Evolutionary conservation across 37 sponge, comb jelly and placozoan genomes (phyloP), one percentile per base, ranked within the genome.

Genomic region (Tethya wilhelma): DNA sequence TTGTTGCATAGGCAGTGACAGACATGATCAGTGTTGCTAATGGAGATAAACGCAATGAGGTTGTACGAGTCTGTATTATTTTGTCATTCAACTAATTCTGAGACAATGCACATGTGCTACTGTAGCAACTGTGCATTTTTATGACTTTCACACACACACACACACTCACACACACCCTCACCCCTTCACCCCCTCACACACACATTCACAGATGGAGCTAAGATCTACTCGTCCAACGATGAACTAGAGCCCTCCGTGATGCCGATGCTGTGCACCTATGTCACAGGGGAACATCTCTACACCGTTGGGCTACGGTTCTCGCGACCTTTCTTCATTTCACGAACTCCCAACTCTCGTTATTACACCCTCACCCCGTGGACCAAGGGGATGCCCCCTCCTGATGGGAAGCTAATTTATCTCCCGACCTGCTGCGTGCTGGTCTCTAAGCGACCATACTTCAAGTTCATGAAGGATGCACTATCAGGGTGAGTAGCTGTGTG

Each of bases 391-490:
- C 14, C 33, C 32, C 53, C 64, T 38, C 73, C 34, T 14, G 53
- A 59, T 42, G 78, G 69, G 3, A 67, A 70, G 40, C 77, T 85
- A 55, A 49, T 91, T 2, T 91, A 81, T 56, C 73, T 84, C 4
- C 92, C 92, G 1, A 83, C 75, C 0, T 82, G 88, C 57, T 37
- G 65, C n/a, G 84, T 83, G 2, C 75, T 91, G 38, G 64, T 87
- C 44, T 87, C 92, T 31, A 58, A 84, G 31, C 22, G 41, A 60
- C 92, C 92, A 2, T 69, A 63, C 41, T 87, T 87, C 84, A 49
- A 79, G 64, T 79, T 87, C 57, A 79, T 78, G 74, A 91, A 87
- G 57, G 92, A 91, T 56, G 70, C 80, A 23, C 75, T 91, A 14
- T 87, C 87, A 17, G 77, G 87, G 91, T 91, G 33, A 28, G 64